phyloP scores from a whole-genome alignment of 1,140 invertebrate species.

The Eumeta japonica region DNA sequence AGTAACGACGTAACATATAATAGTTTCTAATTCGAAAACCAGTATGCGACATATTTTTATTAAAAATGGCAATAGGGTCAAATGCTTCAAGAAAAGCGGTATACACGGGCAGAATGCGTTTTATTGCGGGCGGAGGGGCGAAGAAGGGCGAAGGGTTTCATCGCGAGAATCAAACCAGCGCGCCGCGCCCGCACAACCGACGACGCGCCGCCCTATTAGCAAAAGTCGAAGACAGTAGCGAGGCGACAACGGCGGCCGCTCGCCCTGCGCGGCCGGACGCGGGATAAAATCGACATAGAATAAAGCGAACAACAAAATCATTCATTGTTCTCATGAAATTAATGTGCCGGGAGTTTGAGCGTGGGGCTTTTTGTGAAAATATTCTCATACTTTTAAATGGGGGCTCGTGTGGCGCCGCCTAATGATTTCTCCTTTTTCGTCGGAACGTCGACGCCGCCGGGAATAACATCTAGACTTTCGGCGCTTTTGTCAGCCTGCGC shows the following conservation, averaged over 20 bases:
- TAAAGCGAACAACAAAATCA: conserved; percentile 57
- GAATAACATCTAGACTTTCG: conserved; percentile 35
- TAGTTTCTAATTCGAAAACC: no score
- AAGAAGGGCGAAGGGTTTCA: conserved; percentile 17
- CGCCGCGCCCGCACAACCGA: conserved; percentile 36
- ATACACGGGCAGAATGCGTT: no score
- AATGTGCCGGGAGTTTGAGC: conserved; percentile 55
- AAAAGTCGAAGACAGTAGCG: conserved; percentile 51
- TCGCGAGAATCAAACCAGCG: conserved; percentile 31
- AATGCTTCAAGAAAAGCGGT: no score
- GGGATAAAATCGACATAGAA: conserved; percentile 56
- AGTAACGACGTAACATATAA: no score
- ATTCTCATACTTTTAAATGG: conserved; percentile 57
- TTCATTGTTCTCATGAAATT: conserved; percentile 58
- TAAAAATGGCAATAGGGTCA: no score
- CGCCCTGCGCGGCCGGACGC: conserved; percentile 30
- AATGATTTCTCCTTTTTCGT: conserved; percentile 52
- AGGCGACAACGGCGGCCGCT: conserved; percentile 45
- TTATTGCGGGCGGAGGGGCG: conserved; percentile 11
- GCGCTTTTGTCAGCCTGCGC: no score
- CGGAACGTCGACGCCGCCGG: conserved; percentile 27
- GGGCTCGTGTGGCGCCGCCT: conserved; percentile 53
- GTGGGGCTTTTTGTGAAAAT: conserved; percentile 55
- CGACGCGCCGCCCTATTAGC: conserved; percentile 34
- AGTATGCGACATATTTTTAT: no score